phyloP scores from a whole-genome alignment of 2,888 invertebrate species.

The Ormyrus nitidulus region DNA sequence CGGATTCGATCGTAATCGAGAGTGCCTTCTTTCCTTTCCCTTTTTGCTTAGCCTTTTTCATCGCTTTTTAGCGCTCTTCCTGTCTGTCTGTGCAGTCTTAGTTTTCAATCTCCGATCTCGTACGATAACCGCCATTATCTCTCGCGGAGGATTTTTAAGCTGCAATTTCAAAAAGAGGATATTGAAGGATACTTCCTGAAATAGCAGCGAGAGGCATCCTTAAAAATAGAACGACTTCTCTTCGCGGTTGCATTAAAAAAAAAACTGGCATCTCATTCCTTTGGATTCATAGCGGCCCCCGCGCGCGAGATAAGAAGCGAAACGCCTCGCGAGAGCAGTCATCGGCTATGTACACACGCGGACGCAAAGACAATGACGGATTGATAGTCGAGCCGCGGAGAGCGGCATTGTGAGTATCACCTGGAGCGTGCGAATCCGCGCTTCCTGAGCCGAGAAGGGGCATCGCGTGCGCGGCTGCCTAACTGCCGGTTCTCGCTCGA shows the following conservation, averaged over 20 bases:
- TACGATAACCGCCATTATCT: too few species aligned
- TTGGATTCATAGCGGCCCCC: too few species aligned
- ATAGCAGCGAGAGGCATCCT: too few species aligned
- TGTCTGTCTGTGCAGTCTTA: too few species aligned
- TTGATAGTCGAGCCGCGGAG: slow-evolving; percentile 61
- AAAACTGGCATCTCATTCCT: too few species aligned
- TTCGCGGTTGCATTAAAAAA: too few species aligned
- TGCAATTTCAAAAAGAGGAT: too few species aligned
- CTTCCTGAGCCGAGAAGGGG: slow-evolving; percentile 24
- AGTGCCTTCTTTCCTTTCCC: slow-evolving; percentile 11
- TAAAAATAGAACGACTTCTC: too few species aligned
- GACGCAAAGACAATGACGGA: slow-evolving; percentile 68
- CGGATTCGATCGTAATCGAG: slow-evolving; percentile 51
- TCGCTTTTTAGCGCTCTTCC: not conserved
- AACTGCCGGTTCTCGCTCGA: slow-evolving; percentile 47
- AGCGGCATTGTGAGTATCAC: slow-evolving; percentile 70
- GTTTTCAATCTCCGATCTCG: too few species aligned
- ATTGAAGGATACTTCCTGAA: too few species aligned
- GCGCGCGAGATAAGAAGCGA: too few species aligned
- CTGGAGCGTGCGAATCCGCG: slow-evolving; percentile 72
- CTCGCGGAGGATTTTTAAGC: too few species aligned
- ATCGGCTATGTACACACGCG: not conserved
- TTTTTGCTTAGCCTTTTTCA: not conserved
- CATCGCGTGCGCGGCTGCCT: slow-evolving; percentile 50
- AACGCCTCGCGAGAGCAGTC: not conserved